phyloP scores from a whole-genome alignment of 1,140 invertebrate genomes.

The Stratiolaelaps scimitus region DNA sequence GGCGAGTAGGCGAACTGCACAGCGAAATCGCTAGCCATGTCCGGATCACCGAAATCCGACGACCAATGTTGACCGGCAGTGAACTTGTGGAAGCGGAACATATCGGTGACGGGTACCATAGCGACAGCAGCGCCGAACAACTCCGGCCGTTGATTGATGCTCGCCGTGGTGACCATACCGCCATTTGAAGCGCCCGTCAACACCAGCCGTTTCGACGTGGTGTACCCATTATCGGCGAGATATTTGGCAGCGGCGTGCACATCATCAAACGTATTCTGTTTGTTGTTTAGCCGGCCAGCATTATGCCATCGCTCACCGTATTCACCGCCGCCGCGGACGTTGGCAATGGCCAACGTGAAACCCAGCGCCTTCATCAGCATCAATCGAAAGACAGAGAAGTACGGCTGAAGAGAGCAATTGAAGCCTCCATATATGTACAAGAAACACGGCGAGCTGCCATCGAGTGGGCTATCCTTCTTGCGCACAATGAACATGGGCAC shows the following conservation, averaged over 20 bases:
- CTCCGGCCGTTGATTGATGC: constrained; percentile 85
- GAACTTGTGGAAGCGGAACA: constrained; percentile 25
- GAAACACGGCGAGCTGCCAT: constrained; percentile 62
- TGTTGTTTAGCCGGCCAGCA: constrained; percentile 72
- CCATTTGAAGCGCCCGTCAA: constrained; percentile 78
- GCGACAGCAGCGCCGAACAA: constrained; percentile 54
- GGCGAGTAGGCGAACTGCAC: constrained; percentile 60
- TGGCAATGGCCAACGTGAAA: constrained; percentile 77
- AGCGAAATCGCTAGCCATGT: constrained; percentile 44
- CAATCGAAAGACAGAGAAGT: constrained; percentile 63
- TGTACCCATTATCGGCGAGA: constrained; percentile 69
- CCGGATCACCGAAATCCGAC: constrained; percentile 45
- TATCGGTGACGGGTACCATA: constrained; percentile 6
- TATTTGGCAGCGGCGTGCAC: constrained; percentile 85
- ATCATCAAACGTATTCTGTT: constrained; percentile 96
- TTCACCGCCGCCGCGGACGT: constrained; percentile 90
- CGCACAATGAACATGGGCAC: constrained; percentile 94
- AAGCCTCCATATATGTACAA: constrained; percentile 97
- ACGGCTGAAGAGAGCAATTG: constrained; percentile 76
- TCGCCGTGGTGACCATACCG: constrained; percentile 79
- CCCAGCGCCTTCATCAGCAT: constrained; percentile 80
- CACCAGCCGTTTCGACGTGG: constrained; percentile 50
- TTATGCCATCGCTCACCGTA: constrained; percentile 97
- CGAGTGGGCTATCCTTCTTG: constrained; percentile 53
- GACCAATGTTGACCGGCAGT: constrained; percentile 45